These are phyloP conservation scores for Hypercompe scribonia DNA, from an alignment of 2,888 invertebrate genomes.

Conservation along the genomic window DNA sequence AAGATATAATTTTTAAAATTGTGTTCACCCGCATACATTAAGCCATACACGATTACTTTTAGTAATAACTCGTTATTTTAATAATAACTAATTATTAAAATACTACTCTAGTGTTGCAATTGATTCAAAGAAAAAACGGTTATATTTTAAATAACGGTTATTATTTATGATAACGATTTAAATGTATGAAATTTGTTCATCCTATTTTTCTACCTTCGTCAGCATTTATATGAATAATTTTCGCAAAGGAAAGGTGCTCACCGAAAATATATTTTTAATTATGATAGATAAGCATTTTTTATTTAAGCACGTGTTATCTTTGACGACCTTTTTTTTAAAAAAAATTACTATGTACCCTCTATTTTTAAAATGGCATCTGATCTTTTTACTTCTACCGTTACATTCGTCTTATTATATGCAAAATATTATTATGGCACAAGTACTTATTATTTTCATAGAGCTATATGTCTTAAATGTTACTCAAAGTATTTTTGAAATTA, in stretches of 20 bases:
- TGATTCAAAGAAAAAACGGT: neutral
- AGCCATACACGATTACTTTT: neutral
- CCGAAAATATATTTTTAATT: neutral
- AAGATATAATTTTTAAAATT: neutral
- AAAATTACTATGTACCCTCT: neutral
- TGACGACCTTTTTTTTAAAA: neutral
- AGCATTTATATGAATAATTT: neutral
- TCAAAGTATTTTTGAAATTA: conserved; percentile 37
- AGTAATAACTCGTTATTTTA: neutral
- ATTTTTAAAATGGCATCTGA: neutral
- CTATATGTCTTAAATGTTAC: conserved; percentile 33
- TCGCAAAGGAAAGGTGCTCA: neutral
- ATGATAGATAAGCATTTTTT: neutral
- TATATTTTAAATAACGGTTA: neutral
- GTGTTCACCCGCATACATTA: neutral
- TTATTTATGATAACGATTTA: neutral
- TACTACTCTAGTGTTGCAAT: too few relatives aligned
- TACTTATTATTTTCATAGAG: conserved; percentile 3
- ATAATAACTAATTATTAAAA: neutral
- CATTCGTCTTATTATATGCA: neutral
- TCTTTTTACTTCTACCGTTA: neutral
- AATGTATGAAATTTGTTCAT: neutral
- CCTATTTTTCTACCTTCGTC: neutral
- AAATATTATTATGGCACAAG: neutral
- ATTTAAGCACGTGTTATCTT: neutral